These are phyloP conservation scores for Phenganax marumi DNA, from an alignment of 92 coral and sea anemone genomes.

Conservation along the genomic window DNA sequence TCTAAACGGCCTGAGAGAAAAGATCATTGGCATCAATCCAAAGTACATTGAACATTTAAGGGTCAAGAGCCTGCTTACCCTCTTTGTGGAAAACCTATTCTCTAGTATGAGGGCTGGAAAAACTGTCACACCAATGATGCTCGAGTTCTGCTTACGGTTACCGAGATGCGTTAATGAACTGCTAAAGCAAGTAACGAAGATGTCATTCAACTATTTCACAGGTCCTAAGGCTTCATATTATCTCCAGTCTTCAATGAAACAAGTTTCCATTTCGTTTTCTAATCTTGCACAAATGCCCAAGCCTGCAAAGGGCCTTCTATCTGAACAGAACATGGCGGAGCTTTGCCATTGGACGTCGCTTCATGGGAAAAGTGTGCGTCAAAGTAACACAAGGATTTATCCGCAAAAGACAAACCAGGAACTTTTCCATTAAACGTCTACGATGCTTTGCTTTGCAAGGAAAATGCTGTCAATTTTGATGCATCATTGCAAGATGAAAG, in stretches of 20 bases:
- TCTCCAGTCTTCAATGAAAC: conserved; percentile 51
- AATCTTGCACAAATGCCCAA: conserved; percentile 51
- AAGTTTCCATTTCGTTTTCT: conserved; percentile 32
- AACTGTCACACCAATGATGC: conserved; percentile 48
- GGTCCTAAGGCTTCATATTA: conserved; percentile 57
- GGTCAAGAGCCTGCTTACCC: conserved; percentile 51
- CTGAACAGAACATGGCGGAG: conserved; percentile 42
- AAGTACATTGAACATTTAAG: conserved; percentile 42
- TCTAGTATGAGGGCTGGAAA: conserved; percentile 58
- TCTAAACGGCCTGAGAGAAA: conserved; percentile 43
- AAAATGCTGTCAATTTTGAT: conserved; percentile 53
- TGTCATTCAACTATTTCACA: conserved; percentile 54
- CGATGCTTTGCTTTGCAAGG: conserved; percentile 44
- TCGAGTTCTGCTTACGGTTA: conserved; percentile 52
- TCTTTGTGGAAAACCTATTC: conserved; percentile 51
- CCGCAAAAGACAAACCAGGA: conserved; percentile 53
- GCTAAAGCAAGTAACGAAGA: conserved; percentile 50
- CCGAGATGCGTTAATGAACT: conserved; percentile 58
- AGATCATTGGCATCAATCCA: conserved; percentile 29
- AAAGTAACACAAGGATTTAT: conserved; percentile 51
- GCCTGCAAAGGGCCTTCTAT: conserved; percentile 46
- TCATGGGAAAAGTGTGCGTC: conserved; percentile 55
- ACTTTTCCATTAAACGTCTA: conserved; percentile 56
- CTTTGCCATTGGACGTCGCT: conserved; percentile 50
- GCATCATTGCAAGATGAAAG: conserved; percentile 42